Percentiles rank a stretch among this genome's conserved stretches.
These are phyloP conservation scores for Anguilla marmorata DNA, from an alignment of 2,797 vertebrate genomes.

Conservation along the genomic window DNA sequence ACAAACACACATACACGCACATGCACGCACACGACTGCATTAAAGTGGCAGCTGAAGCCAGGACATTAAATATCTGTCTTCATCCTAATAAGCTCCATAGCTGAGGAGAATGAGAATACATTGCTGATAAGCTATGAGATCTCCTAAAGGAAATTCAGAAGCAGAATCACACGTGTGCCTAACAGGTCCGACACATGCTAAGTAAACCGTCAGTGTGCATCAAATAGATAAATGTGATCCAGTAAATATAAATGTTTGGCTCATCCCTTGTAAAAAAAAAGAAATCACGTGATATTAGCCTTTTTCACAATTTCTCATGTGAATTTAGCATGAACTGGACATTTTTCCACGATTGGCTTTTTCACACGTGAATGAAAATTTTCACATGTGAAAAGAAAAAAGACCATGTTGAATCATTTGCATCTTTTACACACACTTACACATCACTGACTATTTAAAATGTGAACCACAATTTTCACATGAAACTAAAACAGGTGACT, in stretches of 20 bases:
- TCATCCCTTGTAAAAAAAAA: background rate
- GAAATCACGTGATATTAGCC: background rate
- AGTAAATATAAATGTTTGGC: background rate
- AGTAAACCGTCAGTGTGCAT: no score
- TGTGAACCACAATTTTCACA: no score
- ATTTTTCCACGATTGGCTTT: no score
- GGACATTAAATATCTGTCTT: conserved; percentile 47
- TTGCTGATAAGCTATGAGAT: background rate
- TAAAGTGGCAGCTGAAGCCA: conserved; percentile 49
- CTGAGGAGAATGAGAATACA: conserved; percentile 51
- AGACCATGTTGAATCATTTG: no score
- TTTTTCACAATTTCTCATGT: no score
- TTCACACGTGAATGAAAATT: no score
- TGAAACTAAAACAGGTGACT: no score
- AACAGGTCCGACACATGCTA: no score
- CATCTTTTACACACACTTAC: no score
- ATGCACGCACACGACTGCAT: conserved; percentile 30
- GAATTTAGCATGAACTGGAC: no score
- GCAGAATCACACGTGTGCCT: background rate
- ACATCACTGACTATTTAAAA: no score
- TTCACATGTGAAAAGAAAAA: no score
- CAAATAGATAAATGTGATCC: background rate
- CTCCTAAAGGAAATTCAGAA: background rate
- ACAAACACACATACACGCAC: background rate
- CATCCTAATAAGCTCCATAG: conserved; percentile 50